Evolutionary conservation across 2,888 invertebrate genomes (phyloP).

Genomic region (Drosophila pegasa): DNA sequence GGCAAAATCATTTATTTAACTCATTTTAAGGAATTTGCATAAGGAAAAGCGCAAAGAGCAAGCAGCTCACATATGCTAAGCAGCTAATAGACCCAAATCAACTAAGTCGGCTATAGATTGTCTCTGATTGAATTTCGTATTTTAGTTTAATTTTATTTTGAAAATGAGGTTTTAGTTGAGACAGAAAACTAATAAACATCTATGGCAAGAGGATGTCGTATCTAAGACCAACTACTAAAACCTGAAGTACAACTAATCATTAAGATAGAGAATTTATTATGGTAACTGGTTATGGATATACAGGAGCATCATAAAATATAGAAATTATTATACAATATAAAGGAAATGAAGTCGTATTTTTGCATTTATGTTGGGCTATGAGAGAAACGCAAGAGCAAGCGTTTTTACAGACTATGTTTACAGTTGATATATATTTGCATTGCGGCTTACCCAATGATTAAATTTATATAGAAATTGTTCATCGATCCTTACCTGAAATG

Average conservation of each 20-base stretch:
- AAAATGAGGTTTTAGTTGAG: too few relatives aligned
- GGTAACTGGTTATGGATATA: too few relatives aligned
- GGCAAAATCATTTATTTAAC: slow-evolving; percentile 45
- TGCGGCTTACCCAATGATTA: slow-evolving; percentile 83
- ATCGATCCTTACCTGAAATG: slow-evolving; percentile 84
- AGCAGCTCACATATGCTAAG: slow-evolving; percentile 1
- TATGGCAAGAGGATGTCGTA: too few relatives aligned
- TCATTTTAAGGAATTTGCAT: slow-evolving; percentile 23
- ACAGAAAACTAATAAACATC: neutral
- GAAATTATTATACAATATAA: too few relatives aligned
- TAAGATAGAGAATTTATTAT: too few relatives aligned
- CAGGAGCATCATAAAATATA: too few relatives aligned
- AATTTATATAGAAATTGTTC: slow-evolving; percentile 83
- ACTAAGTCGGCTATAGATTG: neutral
- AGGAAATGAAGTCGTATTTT: too few relatives aligned
- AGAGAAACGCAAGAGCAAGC: too few relatives aligned
- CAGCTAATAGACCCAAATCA: neutral
- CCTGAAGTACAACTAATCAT: too few relatives aligned
- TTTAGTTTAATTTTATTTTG: neutral
- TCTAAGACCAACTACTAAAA: too few relatives aligned
- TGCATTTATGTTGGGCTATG: too few relatives aligned
- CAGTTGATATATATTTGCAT: slow-evolving; percentile 6
- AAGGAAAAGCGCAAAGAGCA: neutral
- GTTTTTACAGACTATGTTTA: slow-evolving; percentile 8
- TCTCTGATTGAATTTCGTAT: neutral